A percentile compares a stretch with the other conserved stretches of the same genome.
These are phyloP conservation scores for Euura lappo DNA, from an alignment of 1,140 invertebrate genomes.

Conservation along the genomic window DNA sequence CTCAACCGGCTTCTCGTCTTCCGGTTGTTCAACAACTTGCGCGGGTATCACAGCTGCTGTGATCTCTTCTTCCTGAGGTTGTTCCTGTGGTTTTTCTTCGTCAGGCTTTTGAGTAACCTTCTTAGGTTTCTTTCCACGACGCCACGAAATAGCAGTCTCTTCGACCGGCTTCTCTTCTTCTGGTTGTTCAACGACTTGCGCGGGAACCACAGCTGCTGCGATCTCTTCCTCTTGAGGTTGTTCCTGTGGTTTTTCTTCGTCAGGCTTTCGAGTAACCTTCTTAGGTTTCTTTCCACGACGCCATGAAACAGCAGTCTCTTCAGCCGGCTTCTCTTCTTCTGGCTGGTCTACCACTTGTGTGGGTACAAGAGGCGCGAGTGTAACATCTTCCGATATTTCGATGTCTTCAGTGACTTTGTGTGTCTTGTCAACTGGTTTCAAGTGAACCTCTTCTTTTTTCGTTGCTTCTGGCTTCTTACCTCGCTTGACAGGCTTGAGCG, in stretches of 20 bases:
- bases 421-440: slow-evolving; percentile 48
- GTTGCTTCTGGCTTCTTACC: slow-evolving; percentile 23
- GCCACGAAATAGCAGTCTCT: slow-evolving; percentile 10
- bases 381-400: slow-evolving; percentile 26
- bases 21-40: slow-evolving; percentile 14
- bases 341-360: slow-evolving; percentile 13
- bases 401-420: slow-evolving; percentile 40
- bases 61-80: too few relatives aligned
- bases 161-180: slow-evolving; percentile 49
- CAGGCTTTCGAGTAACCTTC: slow-evolving; percentile 9
- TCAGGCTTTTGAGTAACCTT: slow-evolving; percentile 16
- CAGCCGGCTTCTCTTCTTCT: slow-evolving; percentile 49
- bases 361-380: neutral
- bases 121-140: slow-evolving; percentile 25
- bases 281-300: slow-evolving; percentile 25
- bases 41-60: too few relatives aligned
- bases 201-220: too few relatives aligned
- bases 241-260: neutral
- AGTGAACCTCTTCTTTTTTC: slow-evolving; percentile 35
- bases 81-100: neutral
- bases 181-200: slow-evolving; percentile 12
- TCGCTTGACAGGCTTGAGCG: slow-evolving; percentile 25
- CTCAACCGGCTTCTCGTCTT: slow-evolving; percentile 55
- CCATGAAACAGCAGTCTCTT: slow-evolving; percentile 13
- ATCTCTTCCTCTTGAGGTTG: neutral